Base-by-base conservation (phyloP, 2,797 vertebrate species). In the Coilia nasus region DNA sequence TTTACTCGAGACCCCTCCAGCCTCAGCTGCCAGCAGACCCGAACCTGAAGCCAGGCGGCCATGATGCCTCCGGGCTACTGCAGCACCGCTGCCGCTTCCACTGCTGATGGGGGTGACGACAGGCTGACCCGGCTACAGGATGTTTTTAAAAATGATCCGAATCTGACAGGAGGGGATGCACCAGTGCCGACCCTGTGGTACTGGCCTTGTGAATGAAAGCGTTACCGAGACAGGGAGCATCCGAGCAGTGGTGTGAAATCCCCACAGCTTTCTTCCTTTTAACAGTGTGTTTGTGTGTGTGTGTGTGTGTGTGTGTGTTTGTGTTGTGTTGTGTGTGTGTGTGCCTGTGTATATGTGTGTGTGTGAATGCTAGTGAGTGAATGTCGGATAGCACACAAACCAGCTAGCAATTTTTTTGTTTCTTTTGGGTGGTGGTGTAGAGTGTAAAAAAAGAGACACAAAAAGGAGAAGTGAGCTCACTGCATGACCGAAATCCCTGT, bases 1-100 rank as follows among this genome's bases (percentile, higher is more conserved):
- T 87, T 83, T 84, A 81, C 82, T 85, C 75, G 14, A 67, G 67
- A 80, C 85, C 83, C 82, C 84, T 54, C 78, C 19, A 56, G 80
- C 82, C 86, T 47, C 62, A 78, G 71, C 35, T 78, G 81, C 64
- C 85, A 62, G 35, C 67, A 84, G 80, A 84, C 67, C 57, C 44
- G 87, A 86, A 59, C 67, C 71, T 10, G 28, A 75, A 59, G 41
- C 64, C 25, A 28, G 19, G 19, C 67, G 15, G 67, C 71, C 84
- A 57, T 19, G 35, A 88, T 81, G 50, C 71, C 71, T 44, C 14
- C 71, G 21, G 17, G 41, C 71, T 21, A 78, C 71, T 44, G 71
- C 35, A 64, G 71, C 50, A 14, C 50, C 14, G 50, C 35, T 41
- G 62, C 62, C 14, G 57, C 57, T 59, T 0, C 57, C 21, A 6